phyloP scores from a whole-genome alignment of 1,140 invertebrate genomes.

The Bombus sylvicola region DNA sequence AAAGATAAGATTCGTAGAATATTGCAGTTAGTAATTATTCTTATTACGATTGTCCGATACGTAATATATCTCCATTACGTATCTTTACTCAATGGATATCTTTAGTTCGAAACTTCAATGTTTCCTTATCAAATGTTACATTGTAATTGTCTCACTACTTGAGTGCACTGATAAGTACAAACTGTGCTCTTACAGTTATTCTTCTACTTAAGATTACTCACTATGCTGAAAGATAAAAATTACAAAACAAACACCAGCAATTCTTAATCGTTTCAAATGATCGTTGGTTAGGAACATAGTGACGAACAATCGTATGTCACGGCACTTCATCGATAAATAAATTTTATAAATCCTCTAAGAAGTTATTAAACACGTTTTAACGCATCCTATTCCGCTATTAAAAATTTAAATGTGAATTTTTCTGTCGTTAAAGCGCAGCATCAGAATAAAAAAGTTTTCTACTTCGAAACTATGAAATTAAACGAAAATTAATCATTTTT shows the following conservation, averaged over 20 bases:
- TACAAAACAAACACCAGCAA: background rate
- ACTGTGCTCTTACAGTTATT: too few relatives aligned
- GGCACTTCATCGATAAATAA: constrained; percentile 29
- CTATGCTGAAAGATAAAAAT: too few relatives aligned
- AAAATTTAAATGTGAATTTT: constrained; percentile 63
- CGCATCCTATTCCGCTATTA: background rate
- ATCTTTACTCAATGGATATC: background rate
- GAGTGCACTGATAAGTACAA: background rate
- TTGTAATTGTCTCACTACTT: background rate
- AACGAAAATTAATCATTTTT: constrained; percentile 62
- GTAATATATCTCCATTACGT: too few relatives aligned
- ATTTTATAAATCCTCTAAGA: constrained; percentile 50
- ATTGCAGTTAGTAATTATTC: background rate
- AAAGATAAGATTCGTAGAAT: background rate
- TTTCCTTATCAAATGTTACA: background rate
- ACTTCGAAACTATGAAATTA: constrained; percentile 66
- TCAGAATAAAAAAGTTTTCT: constrained; percentile 34
- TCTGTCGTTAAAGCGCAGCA: constrained; percentile 3
- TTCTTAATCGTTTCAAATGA: background rate
- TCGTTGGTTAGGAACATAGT: background rate
- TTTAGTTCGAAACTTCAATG: background rate
- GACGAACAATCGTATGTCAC: background rate
- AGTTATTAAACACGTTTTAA: constrained; percentile 56
- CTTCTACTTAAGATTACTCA: too few relatives aligned
- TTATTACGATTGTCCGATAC: background rate